A percentile compares a stretch with the other conserved stretches of the same genome.
Conservation (phyloP, 2,888 invertebrate genomes). For the Patella caerulea region DNA sequence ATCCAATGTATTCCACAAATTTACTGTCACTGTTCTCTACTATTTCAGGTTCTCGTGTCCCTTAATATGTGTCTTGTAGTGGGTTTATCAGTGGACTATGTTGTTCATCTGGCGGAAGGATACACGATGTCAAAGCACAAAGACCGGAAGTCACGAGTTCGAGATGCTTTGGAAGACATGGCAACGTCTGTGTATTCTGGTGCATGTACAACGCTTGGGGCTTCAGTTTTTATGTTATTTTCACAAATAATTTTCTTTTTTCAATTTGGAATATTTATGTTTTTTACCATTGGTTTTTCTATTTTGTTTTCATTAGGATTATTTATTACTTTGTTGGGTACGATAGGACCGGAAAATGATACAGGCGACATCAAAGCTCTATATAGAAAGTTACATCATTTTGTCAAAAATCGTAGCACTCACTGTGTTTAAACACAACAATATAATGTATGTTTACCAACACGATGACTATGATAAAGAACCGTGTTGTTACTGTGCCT, state of each 20-base stretch:
- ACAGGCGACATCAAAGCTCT: slow-evolving; percentile 22
- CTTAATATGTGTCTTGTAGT: slow-evolving; percentile 56
- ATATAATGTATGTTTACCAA: too few species aligned
- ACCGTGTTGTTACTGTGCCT: too few species aligned
- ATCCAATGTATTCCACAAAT: too few species aligned
- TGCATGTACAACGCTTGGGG: slow-evolving; percentile 61
- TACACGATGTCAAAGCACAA: slow-evolving; percentile 46
- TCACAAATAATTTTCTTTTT: slow-evolving; percentile 60
- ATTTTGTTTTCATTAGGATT: slow-evolving; percentile 55
- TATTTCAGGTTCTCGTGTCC: slow-evolving; percentile 47
- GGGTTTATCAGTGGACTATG: slow-evolving; percentile 56
- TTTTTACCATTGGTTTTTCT: slow-evolving; percentile 62
- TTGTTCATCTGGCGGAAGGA: slow-evolving; percentile 58
- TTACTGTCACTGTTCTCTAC: too few species aligned
- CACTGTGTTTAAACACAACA: too few species aligned
- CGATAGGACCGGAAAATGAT: slow-evolving; percentile 53
- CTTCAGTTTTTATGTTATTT: slow-evolving; percentile 59
- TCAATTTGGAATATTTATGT: slow-evolving; percentile 65
- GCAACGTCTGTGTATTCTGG: slow-evolving; percentile 64
- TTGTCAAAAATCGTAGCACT: too few species aligned
- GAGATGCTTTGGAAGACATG: slow-evolving; percentile 52
- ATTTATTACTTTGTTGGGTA: slow-evolving; percentile 54
- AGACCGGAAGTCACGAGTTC: slow-evolving; percentile 45
- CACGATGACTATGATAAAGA: too few species aligned
- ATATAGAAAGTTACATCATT: too few species aligned